Base-by-base conservation (phyloP, 1,140 invertebrate genomes). In the Drosophila neocordata region DNA sequence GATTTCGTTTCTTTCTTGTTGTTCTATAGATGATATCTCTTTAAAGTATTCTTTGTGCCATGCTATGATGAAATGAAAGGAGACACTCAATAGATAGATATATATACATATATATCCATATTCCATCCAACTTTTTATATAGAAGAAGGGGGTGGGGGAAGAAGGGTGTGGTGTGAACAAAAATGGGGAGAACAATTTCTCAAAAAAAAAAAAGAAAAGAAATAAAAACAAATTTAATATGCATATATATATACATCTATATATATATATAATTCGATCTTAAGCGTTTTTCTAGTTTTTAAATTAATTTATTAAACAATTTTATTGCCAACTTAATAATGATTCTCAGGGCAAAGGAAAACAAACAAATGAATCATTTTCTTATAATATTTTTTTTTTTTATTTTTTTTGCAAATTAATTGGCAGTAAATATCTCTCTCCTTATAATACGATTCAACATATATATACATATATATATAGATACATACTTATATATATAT, bases 21-120 rank as follows among this genome's bases (percentile, higher is more conserved):
- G 24, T 15, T 35, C 15, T 24, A 2, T 24, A 0, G 2, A 24
- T 24, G 4, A 44, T 22, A 20, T 38, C 18, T 41, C 35, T 48
- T 27, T 62, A 13, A 64, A 77, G 73, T 73, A 76, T 60, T 84
- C 58, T 83, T 66, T 83, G 68, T 83, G 79, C 73, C 73, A 65
- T 77, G 63, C 70, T 69, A 71, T 31, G 24, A 52, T 34, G 41
- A 31, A 18, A 37, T 37, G 2, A 62, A 18, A 62, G n/a, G 24
- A 24, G 11, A 48, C 22, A 52, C 12, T 18, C 34, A 27, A 44
- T 55, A 4, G 34, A 34, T 13, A 44, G 65, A n/a, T 31, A 44
- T 13, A 59, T 59, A 18, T 34, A 59, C 8, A 12, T 22, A 31
- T 13, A 59, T 79, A 77, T 77, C 69, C 52, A 55, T 55, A 55